Base-by-base conservation (phyloP, 1,140 invertebrate genomes). In the Sminthurinus signatus region DNA sequence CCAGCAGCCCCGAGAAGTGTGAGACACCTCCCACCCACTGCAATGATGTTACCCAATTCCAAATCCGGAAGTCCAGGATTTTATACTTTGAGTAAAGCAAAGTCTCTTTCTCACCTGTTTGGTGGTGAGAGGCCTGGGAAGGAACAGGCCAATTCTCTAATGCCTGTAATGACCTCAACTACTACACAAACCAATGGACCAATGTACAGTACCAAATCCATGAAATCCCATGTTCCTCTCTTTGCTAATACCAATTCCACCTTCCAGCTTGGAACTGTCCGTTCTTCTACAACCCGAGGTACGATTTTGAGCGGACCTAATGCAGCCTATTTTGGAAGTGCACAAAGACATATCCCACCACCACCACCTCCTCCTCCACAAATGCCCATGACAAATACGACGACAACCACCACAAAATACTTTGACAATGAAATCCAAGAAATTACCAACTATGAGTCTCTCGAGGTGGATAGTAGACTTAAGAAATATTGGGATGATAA, bases 251-350 rank as follows among this genome's bases (percentile, higher is more conserved):
- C 19, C 17, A 62, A 54, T 60, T 52, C 46, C 21, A 56, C 48
- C 2, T 69, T 67, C 46, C n/a, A n/a, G n/a, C 48, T 69, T 12
- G 67, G 61, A 39, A 65, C 52, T 50, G 55, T 67, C 17, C 43
- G 62, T n/a, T 28, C 58, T 1, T 29, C 36, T 32, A 36, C 59
- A 3, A 36, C 39, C 17, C 32, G 59, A 28, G 64, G 56, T 19
- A 59, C 56, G 15, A 66, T 72, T n/a, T 23, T 83, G 50, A 86
- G 87, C 3, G 88, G 88, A 1, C 88, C 87, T 0, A 86, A 90
- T 74, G 88, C 88, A 2, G 88, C 88, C 0, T 91, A 91, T 73
- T 91, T 91, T 73, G 88, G 88, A 5, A 90, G 88, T 43, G 75
- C 89, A 17, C 88, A 90, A 72, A 80, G 88, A 51, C 36, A 43